Conservation (phyloP, 64 coral and sea anemone genomes). For the Pocillopora verrucosa region DNA sequence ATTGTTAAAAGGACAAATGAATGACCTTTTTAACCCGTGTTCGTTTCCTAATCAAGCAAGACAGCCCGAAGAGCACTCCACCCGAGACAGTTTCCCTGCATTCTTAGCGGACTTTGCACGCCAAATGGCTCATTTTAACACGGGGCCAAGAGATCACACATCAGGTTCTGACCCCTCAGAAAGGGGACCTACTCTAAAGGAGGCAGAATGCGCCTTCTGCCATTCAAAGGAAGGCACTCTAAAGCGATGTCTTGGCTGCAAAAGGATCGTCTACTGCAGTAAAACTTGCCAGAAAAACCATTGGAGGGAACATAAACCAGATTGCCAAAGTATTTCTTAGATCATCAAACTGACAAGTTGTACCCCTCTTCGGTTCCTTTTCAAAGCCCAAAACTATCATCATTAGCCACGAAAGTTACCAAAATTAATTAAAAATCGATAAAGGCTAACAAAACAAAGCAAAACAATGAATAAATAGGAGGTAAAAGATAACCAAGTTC, state of each 20-base stretch:
- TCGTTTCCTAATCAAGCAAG: background rate
- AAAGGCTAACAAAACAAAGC: too few species aligned
- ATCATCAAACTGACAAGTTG: too few species aligned
- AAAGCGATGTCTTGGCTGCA: slow-evolving; percentile 50
- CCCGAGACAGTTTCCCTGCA: background rate
- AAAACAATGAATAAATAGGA: too few species aligned
- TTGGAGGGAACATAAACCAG: slow-evolving; percentile 45
- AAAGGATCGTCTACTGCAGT: slow-evolving; percentile 38
- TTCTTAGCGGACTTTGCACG: background rate
- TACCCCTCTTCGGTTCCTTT: too few species aligned
- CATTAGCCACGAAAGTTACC: too few species aligned
- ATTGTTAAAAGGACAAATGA: background rate
- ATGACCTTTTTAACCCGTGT: background rate
- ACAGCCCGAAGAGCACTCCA: background rate
- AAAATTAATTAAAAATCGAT: too few species aligned
- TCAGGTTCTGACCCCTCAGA: background rate
- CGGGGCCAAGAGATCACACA: background rate
- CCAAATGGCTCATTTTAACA: background rate
- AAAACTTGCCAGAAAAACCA: slow-evolving; percentile 33
- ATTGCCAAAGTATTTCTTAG: background rate
- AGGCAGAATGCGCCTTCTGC: slow-evolving; percentile 34
- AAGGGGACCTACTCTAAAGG: background rate
- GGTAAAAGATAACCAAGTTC: too few species aligned
- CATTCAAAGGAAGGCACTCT: background rate
- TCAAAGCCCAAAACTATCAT: too few species aligned